phyloP scores from a whole-genome alignment of 2,797 vertebrate species.

The Melanogrammus aeglefinus region DNA sequence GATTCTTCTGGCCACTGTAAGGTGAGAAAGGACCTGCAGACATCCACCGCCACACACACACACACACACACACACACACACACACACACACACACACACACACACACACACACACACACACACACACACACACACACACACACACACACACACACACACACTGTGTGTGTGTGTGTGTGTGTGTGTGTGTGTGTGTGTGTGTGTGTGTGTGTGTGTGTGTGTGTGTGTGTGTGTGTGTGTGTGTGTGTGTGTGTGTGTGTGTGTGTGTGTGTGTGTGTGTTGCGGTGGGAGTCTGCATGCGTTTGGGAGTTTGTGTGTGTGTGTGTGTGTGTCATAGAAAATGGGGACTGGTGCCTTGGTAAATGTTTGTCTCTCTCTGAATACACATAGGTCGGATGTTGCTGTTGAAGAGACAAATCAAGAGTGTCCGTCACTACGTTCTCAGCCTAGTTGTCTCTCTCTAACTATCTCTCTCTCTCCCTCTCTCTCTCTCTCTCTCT shows the following conservation, averaged over 20 bases:
- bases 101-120: too few species aligned
- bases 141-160: too few species aligned
- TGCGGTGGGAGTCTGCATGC: too few species aligned
- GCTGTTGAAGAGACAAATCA: constrained; percentile 8
- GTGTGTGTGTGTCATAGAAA: constrained; percentile 34
- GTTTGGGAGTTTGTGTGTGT: too few species aligned
- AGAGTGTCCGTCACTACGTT: constrained; percentile 22
- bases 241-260: too few species aligned
- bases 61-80: not conserved
- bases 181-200: too few species aligned
- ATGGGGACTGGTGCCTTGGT: constrained; percentile 30
- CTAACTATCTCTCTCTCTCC: not conserved
- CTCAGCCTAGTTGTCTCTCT: constrained; percentile 9
- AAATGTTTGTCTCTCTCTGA: constrained; percentile 39
- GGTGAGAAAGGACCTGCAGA: constrained; percentile 36
- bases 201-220: too few species aligned
- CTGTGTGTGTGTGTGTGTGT: too few species aligned
- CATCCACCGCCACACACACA: not conserved
- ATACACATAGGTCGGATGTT: constrained; percentile 11
- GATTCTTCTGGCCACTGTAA: constrained; percentile 50
- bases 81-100: not conserved
- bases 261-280: not conserved
- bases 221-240: too few species aligned
- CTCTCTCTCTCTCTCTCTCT: too few species aligned
- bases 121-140: too few species aligned